Base-by-base conservation (phyloP, 1,140 invertebrate species). In the Dinothrombium tinctorium region DNA sequence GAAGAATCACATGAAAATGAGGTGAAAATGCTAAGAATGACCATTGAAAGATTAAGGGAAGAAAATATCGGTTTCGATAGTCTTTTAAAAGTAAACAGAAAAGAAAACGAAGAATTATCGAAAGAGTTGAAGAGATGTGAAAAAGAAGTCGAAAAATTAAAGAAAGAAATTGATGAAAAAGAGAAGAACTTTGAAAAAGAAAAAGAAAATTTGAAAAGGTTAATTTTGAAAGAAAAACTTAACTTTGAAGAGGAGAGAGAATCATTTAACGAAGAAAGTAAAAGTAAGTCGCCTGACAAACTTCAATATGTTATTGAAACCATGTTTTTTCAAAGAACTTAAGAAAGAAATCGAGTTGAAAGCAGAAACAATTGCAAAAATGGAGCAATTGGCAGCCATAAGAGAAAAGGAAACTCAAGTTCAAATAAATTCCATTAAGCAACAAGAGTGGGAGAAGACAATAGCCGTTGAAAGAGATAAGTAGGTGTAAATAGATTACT, bases 101-200 rank as follows among this genome's bases (percentile, higher is more conserved):
- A 8, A 20, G 48, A 50, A 23, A 48, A 38, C 19, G 32, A 51
- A 20, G 54, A 61, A 24, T 59, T 83, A n/a, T 14, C 21, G 3
- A 19, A 11, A 8, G 44, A 42, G 9, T 26, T 43, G 24, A 26
- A 26, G n/a, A 15, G 28, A 3, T 19, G 37, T 6, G 33, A 42
- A 26, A 12, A 17, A 19, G 33, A 46, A 6, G 12, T 26, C 22
- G 25, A 28, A 4, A 20, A 24, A 22, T 17, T 17, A 12, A 15
- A 44, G 12, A 22, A 36, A 22, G 19, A 8, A 14, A 26, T 22
- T 17, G 26, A 41, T 12, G n/a, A 31, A 8, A 21, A 36, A 15
- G 29, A 40, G n/a, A 28, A 42, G 14, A 21, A 12, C 6, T 23
- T 45, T 9, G 14, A n/a, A 2, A 6, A 14, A 14, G 28, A 29